Evolutionary conservation across 2,888 invertebrate species (phyloP), one percentile per base, ranked within the genome.

Genomic region (Oxytorus armatus): DNA sequence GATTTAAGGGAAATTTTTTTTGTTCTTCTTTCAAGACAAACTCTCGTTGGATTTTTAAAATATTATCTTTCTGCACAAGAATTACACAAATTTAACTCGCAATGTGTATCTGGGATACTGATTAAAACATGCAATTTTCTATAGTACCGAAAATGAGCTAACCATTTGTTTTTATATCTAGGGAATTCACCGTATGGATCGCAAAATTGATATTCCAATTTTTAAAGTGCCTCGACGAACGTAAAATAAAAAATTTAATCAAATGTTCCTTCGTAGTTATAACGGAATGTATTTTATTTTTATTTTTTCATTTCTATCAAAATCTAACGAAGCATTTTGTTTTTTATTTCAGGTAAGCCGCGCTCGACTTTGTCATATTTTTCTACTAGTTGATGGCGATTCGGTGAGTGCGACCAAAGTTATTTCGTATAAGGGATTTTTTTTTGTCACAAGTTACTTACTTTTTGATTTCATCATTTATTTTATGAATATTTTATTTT

Each of bases 371-470:
- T 29, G 11, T 47, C 10, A n/a, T 5, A 1, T 49, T 29, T 47
- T 33, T 7, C 14, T 8, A 11, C 25, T 7, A 36, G 21, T 21
- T n/a, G 14, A 16, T 23, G 42, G 16, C 2, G n/a, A 63, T 10
- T 65, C 55, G 74, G 74, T 74, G 47, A 74, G 74, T 65, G 39
- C n/a, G n/a, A 1, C n/a, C n/a, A n/a, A n/a, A n/a, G n/a, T n/a
- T 44, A 44, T 14, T 14, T 5, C n/a, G 10, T 11, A 39, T 5
- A 39, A 39, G 39, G n/a, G n/a, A n/a, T n/a, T n/a, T n/a, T n/a
- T n/a, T n/a, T n/a, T n/a, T n/a, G n/a, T n/a, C n/a, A n/a, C n/a
- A n/a, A n/a, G n/a, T n/a, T n/a, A n/a, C n/a, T n/a, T 11, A 39
- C 29, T 2, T 5, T 29, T 11, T 11, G 39, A 39, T 10, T 39